These are phyloP conservation scores for Gymnoscopelus braueri DNA, from an alignment of 2,797 vertebrate genomes.

Conservation along the genomic window DNA sequence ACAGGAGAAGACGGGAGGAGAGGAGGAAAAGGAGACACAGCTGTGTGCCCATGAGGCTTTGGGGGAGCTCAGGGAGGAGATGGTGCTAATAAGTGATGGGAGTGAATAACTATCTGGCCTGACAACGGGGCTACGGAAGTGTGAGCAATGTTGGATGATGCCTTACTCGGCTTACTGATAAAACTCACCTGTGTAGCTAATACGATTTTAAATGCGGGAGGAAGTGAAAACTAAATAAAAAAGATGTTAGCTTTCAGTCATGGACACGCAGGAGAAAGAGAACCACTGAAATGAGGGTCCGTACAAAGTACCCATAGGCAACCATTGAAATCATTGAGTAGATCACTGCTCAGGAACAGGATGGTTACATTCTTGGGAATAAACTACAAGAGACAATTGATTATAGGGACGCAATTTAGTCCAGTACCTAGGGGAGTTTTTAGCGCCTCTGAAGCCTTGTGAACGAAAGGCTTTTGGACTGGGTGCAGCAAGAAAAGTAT, in stretches of 20 bases:
- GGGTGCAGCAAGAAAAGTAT: constrained; percentile 21
- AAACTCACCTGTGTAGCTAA: constrained; percentile 37
- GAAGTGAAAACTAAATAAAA: constrained; percentile 35
- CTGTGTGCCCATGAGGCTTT: constrained; percentile 5
- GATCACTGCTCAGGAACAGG: too few relatives aligned
- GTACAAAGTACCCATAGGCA: not conserved
- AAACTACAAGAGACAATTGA: constrained; percentile 32
- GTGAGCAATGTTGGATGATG: constrained; percentile 37
- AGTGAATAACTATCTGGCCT: constrained; percentile 39
- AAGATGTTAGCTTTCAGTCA: constrained; percentile 23
- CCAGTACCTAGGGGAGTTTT: constrained; percentile 41
- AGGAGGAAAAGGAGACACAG: constrained; percentile 7
- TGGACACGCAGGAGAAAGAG: constrained; percentile 48
- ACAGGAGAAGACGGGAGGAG: constrained; percentile 1
- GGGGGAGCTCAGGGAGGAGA: constrained; percentile 36
- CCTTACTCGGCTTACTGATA: constrained; percentile 36
- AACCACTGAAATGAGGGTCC: constrained; percentile 32
- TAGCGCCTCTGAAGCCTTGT: constrained; percentile 26
- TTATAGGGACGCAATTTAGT: constrained; percentile 16
- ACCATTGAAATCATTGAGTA: constrained; percentile 23
- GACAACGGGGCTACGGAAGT: not conserved
- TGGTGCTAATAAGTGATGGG: constrained; percentile 46
- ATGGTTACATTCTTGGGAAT: constrained; percentile 4
- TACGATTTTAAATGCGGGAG: constrained; percentile 24
- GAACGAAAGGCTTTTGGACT: constrained; percentile 26